phyloP scores from a whole-genome alignment of 2,888 invertebrate species.

The Spialia ferax region DNA sequence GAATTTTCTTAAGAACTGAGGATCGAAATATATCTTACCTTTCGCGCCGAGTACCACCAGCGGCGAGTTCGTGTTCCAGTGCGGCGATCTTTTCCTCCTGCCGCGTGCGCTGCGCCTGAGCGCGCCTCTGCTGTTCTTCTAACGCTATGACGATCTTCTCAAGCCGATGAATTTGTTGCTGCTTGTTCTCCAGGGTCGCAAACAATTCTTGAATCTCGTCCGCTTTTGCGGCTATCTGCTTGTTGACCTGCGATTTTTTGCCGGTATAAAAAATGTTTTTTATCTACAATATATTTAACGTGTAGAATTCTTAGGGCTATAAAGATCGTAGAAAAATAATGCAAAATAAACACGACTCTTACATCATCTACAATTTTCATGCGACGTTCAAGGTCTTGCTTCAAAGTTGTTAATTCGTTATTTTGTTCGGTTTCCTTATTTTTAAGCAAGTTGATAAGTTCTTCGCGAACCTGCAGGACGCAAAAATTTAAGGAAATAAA shows the following conservation, averaged over 20 bases:
- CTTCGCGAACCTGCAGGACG: slow-evolving; percentile 82
- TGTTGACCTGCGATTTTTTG: slow-evolving; percentile 70
- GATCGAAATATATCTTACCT: slow-evolving; percentile 53
- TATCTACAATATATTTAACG: background rate
- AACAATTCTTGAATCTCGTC: slow-evolving; percentile 84
- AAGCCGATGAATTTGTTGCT: slow-evolving; percentile 83
- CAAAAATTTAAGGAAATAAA: slow-evolving; percentile 11
- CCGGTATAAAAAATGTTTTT: background rate
- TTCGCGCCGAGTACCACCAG: slow-evolving; percentile 69
- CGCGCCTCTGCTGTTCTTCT: slow-evolving; percentile 85
- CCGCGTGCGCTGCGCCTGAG: slow-evolving; percentile 86
- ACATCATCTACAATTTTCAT: slow-evolving; percentile 83
- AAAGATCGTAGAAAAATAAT: slow-evolving; percentile 16
- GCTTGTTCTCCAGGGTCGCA: slow-evolving; percentile 81
- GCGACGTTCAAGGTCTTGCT: slow-evolving; percentile 76
- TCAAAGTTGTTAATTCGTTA: slow-evolving; percentile 72
- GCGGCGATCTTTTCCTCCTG: slow-evolving; percentile 86
- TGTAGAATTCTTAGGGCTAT: too few species aligned
- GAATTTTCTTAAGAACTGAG: too few species aligned
- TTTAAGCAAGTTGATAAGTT: slow-evolving; percentile 86
- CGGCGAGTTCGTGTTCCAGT: slow-evolving; percentile 82
- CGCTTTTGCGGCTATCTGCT: slow-evolving; percentile 81
- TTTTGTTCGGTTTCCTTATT: slow-evolving; percentile 85
- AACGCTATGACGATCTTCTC: slow-evolving; percentile 85
- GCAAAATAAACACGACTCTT: slow-evolving; percentile 53